Percentiles rank a stretch among this genome's conserved stretches.
These are phyloP conservation scores for Karalla daura DNA, from an alignment of 2,797 vertebrate genomes.

Conservation along the genomic window DNA sequence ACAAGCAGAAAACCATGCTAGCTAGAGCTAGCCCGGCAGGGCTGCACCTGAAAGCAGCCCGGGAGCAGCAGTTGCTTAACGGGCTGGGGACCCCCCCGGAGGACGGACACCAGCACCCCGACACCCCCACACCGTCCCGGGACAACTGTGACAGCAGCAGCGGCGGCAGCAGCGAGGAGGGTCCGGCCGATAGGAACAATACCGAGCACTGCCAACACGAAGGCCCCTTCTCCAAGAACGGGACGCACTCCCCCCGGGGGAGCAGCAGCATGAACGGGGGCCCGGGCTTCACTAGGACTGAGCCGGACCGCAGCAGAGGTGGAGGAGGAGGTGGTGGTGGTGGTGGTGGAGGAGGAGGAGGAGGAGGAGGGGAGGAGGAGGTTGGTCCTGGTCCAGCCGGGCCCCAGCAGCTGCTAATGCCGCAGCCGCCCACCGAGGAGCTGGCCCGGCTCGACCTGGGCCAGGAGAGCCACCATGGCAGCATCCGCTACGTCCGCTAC, in stretches of 20 bases:
- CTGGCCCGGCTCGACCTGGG: conserved; percentile 79
- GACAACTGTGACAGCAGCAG: conserved; percentile 78
- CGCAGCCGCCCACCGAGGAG: conserved; percentile 71
- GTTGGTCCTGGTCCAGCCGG: conserved; percentile 39
- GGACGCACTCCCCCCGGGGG: conserved; percentile 66
- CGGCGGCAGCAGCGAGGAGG: conserved; percentile 62
- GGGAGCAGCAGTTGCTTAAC: conserved; percentile 91
- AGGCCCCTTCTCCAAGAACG: conserved; percentile 77
- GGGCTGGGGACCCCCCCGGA: conserved; percentile 87
- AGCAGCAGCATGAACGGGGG: conserved; percentile 78
- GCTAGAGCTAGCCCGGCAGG: conserved; percentile 80
- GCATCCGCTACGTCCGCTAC: conserved; percentile 96
- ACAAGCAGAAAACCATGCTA: conserved; percentile 82
- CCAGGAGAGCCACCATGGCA: conserved; percentile 85
- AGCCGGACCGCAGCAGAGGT: conserved; percentile 37
- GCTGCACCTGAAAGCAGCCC: conserved; percentile 82
- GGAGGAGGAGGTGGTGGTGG: too few relatives aligned
- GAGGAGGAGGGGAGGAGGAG: conserved; percentile 43
- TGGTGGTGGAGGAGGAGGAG: conserved; percentile 16
- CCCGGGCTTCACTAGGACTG: conserved; percentile 69
- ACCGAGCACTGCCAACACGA: conserved; percentile 71
- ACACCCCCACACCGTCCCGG: conserved; percentile 74
- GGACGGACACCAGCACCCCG: conserved; percentile 73
- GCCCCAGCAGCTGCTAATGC: too few relatives aligned
- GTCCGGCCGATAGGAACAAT: conserved; percentile 58